Conservation (phyloP, 1,140 invertebrate genomes). For the Leguminivora glycinivorella region DNA sequence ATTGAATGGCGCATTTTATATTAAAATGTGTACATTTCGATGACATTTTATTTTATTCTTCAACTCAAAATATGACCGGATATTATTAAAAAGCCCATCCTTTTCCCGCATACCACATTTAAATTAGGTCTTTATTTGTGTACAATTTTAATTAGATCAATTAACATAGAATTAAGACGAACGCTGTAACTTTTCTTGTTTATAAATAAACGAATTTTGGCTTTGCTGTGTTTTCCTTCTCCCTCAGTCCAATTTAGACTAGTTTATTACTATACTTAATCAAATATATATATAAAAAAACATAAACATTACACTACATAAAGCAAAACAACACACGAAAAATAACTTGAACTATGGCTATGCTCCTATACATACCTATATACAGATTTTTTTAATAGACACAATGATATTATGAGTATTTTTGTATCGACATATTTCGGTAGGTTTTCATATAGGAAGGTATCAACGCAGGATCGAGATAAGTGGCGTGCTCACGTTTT, state of each 20-base stretch:
- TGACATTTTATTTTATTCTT: slow-evolving; percentile 62
- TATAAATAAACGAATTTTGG: slow-evolving; percentile 61
- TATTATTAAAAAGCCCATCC: not conserved
- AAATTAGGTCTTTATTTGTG: not conserved
- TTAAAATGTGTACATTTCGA: slow-evolving; percentile 69
- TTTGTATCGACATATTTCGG: too few species aligned
- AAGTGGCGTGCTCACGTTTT: too few species aligned
- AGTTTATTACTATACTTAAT: too few species aligned
- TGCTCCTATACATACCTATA: too few species aligned
- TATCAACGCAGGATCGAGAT: too few species aligned
- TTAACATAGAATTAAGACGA: slow-evolving; percentile 14
- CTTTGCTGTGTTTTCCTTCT: slow-evolving; percentile 67
- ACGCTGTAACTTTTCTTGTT: slow-evolving; percentile 17
- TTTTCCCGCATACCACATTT: not conserved
- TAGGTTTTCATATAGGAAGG: too few species aligned
- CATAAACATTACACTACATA: too few species aligned
- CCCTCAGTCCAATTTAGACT: slow-evolving; percentile 10
- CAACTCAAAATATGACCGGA: not conserved
- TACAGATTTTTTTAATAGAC: too few species aligned
- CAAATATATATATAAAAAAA: too few species aligned
- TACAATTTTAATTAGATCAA: not conserved
- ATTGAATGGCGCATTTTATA: slow-evolving; percentile 65
- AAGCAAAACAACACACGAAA: too few species aligned
- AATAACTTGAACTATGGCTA: too few species aligned
- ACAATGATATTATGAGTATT: too few species aligned